phyloP scores from a whole-genome alignment of 2,113 vertebrate genomes.

The Oncorhynchus nerka region DNA sequence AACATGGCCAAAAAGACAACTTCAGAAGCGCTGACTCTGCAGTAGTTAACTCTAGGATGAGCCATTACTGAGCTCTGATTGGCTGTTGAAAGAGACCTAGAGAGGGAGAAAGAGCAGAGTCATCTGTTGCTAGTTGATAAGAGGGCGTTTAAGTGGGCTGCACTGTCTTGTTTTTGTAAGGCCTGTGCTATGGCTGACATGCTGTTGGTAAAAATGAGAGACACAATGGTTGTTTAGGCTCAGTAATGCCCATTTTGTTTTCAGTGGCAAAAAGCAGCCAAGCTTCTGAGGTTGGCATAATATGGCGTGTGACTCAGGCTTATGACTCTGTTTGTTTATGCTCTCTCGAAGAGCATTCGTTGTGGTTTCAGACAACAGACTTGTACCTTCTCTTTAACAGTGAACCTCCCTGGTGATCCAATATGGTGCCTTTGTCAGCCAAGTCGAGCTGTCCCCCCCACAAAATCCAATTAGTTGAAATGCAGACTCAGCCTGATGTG shows the following conservation, averaged over 20 bases:
- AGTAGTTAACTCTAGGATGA: slow-evolving; percentile 28
- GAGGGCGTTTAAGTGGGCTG: slow-evolving; percentile 26
- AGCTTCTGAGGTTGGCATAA: neutral
- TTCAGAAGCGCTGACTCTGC: slow-evolving; percentile 58
- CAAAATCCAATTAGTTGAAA: neutral
- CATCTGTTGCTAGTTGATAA: slow-evolving; percentile 69
- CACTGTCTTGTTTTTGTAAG: slow-evolving; percentile 28
- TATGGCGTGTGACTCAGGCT: no score
- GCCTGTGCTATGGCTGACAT: neutral
- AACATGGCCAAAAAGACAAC: slow-evolving; percentile 29
- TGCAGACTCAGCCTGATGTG: no score
- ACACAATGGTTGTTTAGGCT: neutral
- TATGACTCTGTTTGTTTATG: neutral
- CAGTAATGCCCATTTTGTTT: neutral
- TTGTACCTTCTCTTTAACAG: neutral
- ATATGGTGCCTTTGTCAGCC: neutral
- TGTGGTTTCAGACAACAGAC: neutral
- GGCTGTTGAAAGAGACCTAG: slow-evolving; percentile 42
- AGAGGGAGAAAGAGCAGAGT: slow-evolving; percentile 41
- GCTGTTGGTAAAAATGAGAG: neutral
- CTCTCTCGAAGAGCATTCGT: neutral
- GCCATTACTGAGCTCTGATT: slow-evolving; percentile 39
- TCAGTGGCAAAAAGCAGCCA: neutral
- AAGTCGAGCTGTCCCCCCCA: neutral
- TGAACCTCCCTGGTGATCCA: neutral